Evolutionary conservation across 2,888 invertebrate genomes (phyloP).

Genomic region (Crepidodera aurea): DNA sequence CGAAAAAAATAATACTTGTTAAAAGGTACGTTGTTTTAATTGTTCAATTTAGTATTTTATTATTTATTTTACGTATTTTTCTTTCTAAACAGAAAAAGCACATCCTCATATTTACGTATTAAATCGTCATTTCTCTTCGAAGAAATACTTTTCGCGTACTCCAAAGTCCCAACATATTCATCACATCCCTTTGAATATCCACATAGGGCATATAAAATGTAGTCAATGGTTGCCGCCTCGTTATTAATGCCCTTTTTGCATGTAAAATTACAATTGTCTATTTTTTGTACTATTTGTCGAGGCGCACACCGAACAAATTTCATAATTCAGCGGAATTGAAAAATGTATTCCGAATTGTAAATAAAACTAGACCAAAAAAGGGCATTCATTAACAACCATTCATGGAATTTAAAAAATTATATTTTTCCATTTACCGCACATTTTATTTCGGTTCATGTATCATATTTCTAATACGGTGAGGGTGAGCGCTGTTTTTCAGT

Average conservation of each 20-base stretch:
- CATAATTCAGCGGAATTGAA: slow-evolving; percentile 34
- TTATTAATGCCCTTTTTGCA: slow-evolving; percentile 38
- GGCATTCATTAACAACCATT: slow-evolving; percentile 33
- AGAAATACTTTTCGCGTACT: slow-evolving; percentile 14
- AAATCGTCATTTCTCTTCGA: slow-evolving; percentile 8
- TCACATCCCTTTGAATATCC: slow-evolving; percentile 23
- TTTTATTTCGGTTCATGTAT: no score
- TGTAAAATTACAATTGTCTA: slow-evolving; percentile 40
- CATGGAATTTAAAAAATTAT: slow-evolving; percentile 23
- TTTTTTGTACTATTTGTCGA: slow-evolving; percentile 31
- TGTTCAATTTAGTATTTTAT: no score
- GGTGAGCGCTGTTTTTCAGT: no score
- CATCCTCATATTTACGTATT: no score
- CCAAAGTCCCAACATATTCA: slow-evolving; percentile 13
- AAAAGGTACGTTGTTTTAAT: no score
- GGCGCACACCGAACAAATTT: slow-evolving; percentile 32
- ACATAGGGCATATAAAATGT: slow-evolving; percentile 21
- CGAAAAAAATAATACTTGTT: no score
- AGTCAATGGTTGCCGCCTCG: slow-evolving; percentile 27
- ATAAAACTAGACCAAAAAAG: slow-evolving; percentile 33
- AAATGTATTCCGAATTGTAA: slow-evolving; percentile 36
- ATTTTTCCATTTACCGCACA: no score
- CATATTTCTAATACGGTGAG: no score
- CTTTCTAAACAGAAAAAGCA: no score
- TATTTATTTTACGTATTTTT: no score